Evolutionary conservation across 1,140 invertebrate species (phyloP), one percentile per base, ranked within the genome.

Genomic region (Pemphigus obesinymphae): DNA sequence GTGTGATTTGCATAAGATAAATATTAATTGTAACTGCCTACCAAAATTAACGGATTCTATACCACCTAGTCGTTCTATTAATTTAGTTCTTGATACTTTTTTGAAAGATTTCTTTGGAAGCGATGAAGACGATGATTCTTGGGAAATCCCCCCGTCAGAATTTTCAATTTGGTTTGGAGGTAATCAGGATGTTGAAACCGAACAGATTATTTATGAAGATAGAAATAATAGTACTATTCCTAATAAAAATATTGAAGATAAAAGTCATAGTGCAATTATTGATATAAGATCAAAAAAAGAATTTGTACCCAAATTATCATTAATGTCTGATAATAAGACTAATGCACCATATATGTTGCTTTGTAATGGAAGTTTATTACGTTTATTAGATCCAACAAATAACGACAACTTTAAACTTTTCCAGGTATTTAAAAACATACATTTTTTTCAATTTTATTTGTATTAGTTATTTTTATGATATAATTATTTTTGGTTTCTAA

Each of bases 291-390:
- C 1, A n/a, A 78, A 43, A 40, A 13, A 55, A 78, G 6, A 84
- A 87, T 26, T 87, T 87, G 23, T 13, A 40, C 89, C 89, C 85
- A 89, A 88, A 55, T 84, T 88, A 31, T 87, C 87, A 20, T 87
- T 89, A 83, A 89, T 88, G 23, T 83, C 81, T 63, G 73, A 84
- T 13, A 58, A 85, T 48, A 84, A 84, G 55, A 83, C 93, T 0
- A 91, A 93, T 55, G 91, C 93, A 31, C 92, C 92, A 7, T 95
- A 96, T 86, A 92, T 92, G 5, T 94, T 95, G 91, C 89, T 98
- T 0, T 97, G 96, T 87, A 93, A 97, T 86, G 96, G 97, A 11
- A 93, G 93, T 85, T 88, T 99, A 13, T 88, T 98, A 75, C 90
- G 95, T 53, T 89, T 99, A n/a, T 92, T 92, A 23, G 95, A 98